Conservation (phyloP, 2,113 vertebrate species). For the Oryzias curvinotus region DNA sequence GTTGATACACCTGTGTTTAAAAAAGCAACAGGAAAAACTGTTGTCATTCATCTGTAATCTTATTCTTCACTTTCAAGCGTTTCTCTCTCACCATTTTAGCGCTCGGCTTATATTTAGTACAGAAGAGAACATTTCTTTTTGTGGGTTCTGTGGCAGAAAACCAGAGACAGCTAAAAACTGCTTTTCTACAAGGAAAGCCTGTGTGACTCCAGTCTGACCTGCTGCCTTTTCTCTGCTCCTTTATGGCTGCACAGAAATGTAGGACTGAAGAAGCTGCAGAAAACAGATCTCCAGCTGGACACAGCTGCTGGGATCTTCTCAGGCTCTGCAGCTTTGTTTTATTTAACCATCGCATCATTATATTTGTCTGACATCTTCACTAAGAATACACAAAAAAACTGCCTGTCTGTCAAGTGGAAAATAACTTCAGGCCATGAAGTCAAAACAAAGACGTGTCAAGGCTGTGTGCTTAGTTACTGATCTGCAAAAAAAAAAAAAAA, state of each 20-base stretch:
- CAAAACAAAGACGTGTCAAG: too few species aligned
- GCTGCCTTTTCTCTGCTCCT: slow-evolving; percentile 25
- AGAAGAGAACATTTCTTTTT: too few species aligned
- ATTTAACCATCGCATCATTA: too few species aligned
- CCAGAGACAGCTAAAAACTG: slow-evolving; percentile 47
- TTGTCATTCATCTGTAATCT: slow-evolving; percentile 10
- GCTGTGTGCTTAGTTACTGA: too few species aligned
- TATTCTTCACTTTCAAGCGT: slow-evolving; percentile 2
- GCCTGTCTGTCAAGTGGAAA: too few species aligned
- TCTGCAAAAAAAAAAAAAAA: too few species aligned
- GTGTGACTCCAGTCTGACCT: slow-evolving; percentile 57
- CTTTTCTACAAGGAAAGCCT: slow-evolving; percentile 37
- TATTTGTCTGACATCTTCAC: neutral
- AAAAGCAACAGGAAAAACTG: neutral
- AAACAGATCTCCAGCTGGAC: slow-evolving; percentile 49
- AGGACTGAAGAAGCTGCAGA: slow-evolving; percentile 19
- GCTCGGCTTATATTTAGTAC: too few species aligned
- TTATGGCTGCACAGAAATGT: slow-evolving; percentile 22
- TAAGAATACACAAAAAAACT: neutral
- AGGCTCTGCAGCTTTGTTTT: too few species aligned
- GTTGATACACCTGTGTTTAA: too few species aligned
- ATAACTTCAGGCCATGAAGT: too few species aligned
- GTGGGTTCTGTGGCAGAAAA: slow-evolving; percentile 13
- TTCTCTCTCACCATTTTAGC: too few species aligned
- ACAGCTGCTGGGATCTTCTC: neutral